Base-by-base conservation (phyloP, 2,888 invertebrate species). In the Pachymerium ferrugineum region DNA sequence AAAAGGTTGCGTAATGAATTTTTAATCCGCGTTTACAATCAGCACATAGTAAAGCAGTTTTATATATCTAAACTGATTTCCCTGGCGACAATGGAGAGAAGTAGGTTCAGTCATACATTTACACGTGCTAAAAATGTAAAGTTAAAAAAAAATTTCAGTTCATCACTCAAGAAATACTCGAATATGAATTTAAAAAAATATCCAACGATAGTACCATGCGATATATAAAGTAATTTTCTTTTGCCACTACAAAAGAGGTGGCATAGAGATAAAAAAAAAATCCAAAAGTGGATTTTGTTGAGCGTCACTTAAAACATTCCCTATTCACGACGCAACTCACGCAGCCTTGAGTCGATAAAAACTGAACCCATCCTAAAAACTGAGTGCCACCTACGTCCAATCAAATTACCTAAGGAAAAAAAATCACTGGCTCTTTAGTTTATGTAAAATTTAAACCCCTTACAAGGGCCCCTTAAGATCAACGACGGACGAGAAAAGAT, bases 1-100 rank as follows among this genome's bases (percentile, higher is more conserved):
- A 62, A n/a, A 62, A 62, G 62, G 28, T 28, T 10, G 25, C 6
- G 28, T 62, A 62, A 62, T 62, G 62, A 62, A 62, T 62, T 62
- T 62, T 62, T 62, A 62, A 62, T 62, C 62, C 62, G 62, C 14
- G 28, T 62, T 62, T 62, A 62, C 62, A 22, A 28, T n/a, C 28
- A 62, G 12, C 62, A 14, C 62, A 62, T n/a, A n/a, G 10, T 25
- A 62, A 3, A 28, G 25, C 25, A 22, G 22, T n/a, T 25, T 62
- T 28, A 38, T 62, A 62, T 25, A 62, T 62, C 62, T 62, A 62
- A 62, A 62, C 62, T 62, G 62, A 62, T 62, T 62, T 62, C 62
- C 62, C 62, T 22, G 1, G 62, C 62, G 62, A 28, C 12, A 62
- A 28, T n/a, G n/a, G n/a, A 62, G 62, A 62, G 28, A 62, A 22